Percentiles rank a stretch among this genome's conserved stretches.
phyloP scores from a whole-genome alignment of 2,797 vertebrate genomes.

The Hemibagrus guttatus region DNA sequence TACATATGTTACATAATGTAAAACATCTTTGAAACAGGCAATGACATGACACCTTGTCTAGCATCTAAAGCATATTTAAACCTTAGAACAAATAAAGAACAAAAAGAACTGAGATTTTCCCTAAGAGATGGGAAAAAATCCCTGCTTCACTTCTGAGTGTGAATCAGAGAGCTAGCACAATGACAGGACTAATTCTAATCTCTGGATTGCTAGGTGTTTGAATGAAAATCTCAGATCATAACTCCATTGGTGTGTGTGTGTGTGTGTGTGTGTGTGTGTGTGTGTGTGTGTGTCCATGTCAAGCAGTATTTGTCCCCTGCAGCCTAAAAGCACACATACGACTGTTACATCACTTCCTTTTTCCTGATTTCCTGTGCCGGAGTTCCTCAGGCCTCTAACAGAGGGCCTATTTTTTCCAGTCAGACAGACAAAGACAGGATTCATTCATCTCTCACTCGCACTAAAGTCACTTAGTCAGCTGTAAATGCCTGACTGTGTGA shows the following conservation, averaged over 20 bases:
- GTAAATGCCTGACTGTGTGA: conserved; percentile 33
- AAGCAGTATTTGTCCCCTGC: conserved; percentile 42
- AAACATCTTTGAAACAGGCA: not conserved
- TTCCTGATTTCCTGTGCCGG: conserved; percentile 43
- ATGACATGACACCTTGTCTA: not conserved
- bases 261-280: conserved; percentile 21
- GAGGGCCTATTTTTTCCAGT: conserved; percentile 38
- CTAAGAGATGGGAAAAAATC: not conserved
- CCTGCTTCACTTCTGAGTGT: not conserved
- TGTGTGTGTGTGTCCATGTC: conserved; percentile 22
- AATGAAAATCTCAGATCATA: not conserved
- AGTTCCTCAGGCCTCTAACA: conserved; percentile 41
- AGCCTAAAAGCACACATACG: conserved; percentile 22
- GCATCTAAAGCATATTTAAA: not conserved
- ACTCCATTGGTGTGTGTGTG: not conserved
- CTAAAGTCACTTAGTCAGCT: conserved; percentile 51
- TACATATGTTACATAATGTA: not conserved
- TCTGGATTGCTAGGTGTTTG: not conserved
- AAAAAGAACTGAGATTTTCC: not conserved
- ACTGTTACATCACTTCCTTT: conserved; percentile 52
- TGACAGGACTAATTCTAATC: not conserved
- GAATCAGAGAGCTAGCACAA: not conserved
- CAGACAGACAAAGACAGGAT: conserved; percentile 36
- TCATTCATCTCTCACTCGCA: conserved; percentile 27
- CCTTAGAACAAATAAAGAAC: not conserved